phyloP scores from a whole-genome alignment of 2,113 vertebrate genomes.

The Nothobranchius furzeri region DNA sequence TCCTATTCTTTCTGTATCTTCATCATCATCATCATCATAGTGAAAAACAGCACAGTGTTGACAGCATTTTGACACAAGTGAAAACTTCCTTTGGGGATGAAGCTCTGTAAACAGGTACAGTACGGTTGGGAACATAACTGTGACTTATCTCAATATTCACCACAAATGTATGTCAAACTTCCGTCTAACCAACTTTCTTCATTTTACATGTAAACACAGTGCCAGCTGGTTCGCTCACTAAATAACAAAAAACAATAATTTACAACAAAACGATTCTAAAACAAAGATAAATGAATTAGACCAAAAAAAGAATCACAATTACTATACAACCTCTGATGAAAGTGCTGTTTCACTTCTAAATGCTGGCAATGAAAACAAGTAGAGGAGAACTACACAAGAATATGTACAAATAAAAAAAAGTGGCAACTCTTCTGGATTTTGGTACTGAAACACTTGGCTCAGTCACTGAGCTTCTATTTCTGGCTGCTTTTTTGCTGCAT shows the following conservation, averaged over 20 bases:
- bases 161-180: conserved; percentile 9
- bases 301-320: conserved; percentile 37
- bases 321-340: conserved; percentile 41
- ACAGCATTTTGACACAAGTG: conserved; percentile 24
- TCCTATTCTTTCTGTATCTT: conserved; percentile 13
- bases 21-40: conserved; percentile 33
- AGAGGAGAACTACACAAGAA: conserved; percentile 55
- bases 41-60: conserved; percentile 49
- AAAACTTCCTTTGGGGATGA: neutral
- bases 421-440: conserved; percentile 15
- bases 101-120: conserved; percentile 1
- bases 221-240: conserved; percentile 77
- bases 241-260: conserved; percentile 72
- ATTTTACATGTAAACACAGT: conserved; percentile 71
- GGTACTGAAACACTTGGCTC: conserved; percentile 19
- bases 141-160: neutral
- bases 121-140: neutral
- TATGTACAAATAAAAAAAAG: conserved; percentile 52
- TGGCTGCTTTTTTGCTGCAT: conserved; percentile 60
- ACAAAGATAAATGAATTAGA: conserved; percentile 27
- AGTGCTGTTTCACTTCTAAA: conserved; percentile 41
- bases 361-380: conserved; percentile 39
- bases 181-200: conserved; percentile 30
- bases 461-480: conserved; percentile 30
- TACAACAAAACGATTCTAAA: conserved; percentile 53